Conservation (phyloP, 2,888 invertebrate genomes). For the Machimus atricapillus region DNA sequence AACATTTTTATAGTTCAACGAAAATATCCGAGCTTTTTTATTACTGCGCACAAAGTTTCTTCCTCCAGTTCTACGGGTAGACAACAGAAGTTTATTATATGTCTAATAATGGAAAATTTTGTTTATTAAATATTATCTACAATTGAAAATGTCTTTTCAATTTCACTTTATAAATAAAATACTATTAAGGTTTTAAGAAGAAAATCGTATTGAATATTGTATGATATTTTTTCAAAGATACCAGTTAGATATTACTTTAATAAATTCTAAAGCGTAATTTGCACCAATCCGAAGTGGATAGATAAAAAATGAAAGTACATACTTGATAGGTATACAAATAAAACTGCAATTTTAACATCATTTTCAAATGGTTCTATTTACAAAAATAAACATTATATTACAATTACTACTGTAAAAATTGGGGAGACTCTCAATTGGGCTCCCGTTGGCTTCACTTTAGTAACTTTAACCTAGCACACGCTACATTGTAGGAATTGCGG, state of each 20-base stretch:
- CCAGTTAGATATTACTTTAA: neutral
- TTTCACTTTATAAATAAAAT: neutral
- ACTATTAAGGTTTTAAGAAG: neutral
- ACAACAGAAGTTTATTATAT: neutral
- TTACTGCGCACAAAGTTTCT: neutral
- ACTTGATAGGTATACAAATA: neutral
- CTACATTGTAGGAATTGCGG: slow-evolving; percentile 20
- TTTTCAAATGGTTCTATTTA: slow-evolving; percentile 28
- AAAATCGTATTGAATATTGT: neutral
- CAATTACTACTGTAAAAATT: slow-evolving; percentile 20
- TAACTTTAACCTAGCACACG: slow-evolving; percentile 28
- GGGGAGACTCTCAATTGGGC: neutral
- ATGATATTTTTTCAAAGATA: neutral
- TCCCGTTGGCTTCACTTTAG: neutral
- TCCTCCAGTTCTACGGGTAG: neutral
- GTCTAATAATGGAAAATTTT: neutral
- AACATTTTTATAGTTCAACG: neutral
- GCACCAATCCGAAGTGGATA: neutral
- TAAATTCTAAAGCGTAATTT: too few species aligned
- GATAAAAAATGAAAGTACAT: neutral
- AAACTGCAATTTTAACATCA: neutral
- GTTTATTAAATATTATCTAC: neutral
- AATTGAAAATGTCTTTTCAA: neutral
- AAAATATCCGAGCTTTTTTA: neutral
- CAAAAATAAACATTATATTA: slow-evolving; percentile 42